Conservation (phyloP, 2,113 vertebrate genomes). For the Ctenomys sociabilis region DNA sequence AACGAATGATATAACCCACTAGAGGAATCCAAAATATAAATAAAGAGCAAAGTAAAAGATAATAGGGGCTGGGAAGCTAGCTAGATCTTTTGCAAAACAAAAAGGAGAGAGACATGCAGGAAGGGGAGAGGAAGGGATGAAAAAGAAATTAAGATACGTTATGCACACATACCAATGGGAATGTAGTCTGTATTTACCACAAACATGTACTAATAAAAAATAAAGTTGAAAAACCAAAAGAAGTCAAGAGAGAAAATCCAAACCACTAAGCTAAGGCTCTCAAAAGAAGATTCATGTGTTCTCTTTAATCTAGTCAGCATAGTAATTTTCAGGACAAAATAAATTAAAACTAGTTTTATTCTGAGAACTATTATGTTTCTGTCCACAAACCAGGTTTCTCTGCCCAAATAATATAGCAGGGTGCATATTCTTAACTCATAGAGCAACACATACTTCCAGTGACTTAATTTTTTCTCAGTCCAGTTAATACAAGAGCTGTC, state of each 20-base stretch:
- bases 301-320: background rate
- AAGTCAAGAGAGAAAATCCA: background rate
- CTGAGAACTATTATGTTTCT: background rate
- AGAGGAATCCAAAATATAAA: conserved; percentile 16
- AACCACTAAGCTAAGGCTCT: conserved; percentile 9
- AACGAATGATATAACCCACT: background rate
- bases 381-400: background rate
- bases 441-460: background rate
- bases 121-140: background rate
- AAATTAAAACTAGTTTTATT: conserved; percentile 19
- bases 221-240: background rate
- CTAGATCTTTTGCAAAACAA: background rate
- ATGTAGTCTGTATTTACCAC: background rate
- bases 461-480: background rate
- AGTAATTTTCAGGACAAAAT: background rate
- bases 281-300: background rate
- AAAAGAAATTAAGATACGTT: background rate
- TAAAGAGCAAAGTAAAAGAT: background rate
- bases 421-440: background rate
- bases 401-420: background rate
- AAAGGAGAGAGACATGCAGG: background rate
- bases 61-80: background rate
- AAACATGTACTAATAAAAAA: background rate
- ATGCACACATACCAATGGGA: background rate
- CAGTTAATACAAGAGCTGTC: background rate